Conservation (phyloP, 1,140 invertebrate genomes). For the Atopsyche davidsoni region DNA sequence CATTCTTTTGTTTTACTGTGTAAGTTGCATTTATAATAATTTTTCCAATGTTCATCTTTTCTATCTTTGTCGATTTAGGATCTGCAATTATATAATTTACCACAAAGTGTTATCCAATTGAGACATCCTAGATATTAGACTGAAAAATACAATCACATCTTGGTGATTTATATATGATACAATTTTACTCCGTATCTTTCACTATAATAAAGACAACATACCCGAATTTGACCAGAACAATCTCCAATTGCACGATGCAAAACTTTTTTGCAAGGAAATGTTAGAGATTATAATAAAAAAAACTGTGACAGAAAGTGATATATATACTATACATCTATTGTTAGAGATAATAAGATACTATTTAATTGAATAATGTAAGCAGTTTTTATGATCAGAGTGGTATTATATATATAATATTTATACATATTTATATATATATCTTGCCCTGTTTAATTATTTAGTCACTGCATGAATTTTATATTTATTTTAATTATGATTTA, state of each 20-base stretch:
- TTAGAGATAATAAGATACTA: conserved; percentile 30
- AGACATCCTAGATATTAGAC: conserved; percentile 24
- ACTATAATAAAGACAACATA: conserved; percentile 28
- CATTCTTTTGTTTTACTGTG: no score
- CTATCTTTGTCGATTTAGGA: background rate
- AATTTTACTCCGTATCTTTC: conserved; percentile 24
- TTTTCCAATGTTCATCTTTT: background rate
- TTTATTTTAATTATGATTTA: conserved; percentile 23
- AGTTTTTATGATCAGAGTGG: conserved; percentile 25
- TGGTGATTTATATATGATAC: conserved; percentile 28
- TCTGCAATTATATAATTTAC: background rate
- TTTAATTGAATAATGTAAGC: conserved; percentile 30
- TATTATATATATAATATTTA: conserved; percentile 18
- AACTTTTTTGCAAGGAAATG: conserved; percentile 17
- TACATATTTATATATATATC: conserved; percentile 14
- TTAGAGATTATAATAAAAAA: conserved; percentile 26
- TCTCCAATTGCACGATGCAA: conserved; percentile 25
- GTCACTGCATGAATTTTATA: conserved; percentile 18
- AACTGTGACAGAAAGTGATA: conserved; percentile 31
- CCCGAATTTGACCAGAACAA: conserved; percentile 30
- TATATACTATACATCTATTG: conserved; percentile 29
- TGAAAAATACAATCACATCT: conserved; percentile 27
- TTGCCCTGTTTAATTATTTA: conserved; percentile 14
- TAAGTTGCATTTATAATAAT: background rate
- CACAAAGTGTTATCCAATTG: conserved; percentile 9